phyloP scores from a whole-genome alignment of 2,888 invertebrate genomes.

The Pterostichus madidus region DNA sequence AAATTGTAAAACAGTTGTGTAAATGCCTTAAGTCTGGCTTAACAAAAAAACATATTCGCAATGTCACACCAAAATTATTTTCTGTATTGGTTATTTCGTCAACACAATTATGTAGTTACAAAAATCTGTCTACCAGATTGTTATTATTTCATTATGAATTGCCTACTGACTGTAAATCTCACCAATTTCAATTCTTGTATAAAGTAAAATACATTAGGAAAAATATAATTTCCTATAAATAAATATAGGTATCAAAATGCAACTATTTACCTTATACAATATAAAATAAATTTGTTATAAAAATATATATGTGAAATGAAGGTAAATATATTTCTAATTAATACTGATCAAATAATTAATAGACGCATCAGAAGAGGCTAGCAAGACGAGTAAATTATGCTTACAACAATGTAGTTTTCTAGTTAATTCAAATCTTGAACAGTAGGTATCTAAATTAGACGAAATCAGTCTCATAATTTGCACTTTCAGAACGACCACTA shows the following conservation, averaged over 20 bases:
- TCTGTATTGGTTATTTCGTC: constrained; percentile 11
- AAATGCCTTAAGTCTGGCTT: constrained; percentile 27
- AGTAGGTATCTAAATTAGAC: constrained; percentile 58
- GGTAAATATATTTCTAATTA: constrained; percentile 17
- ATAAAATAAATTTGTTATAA: constrained; percentile 46
- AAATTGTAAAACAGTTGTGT: constrained; percentile 60
- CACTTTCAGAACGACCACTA: constrained; percentile 62
- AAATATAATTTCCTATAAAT: constrained; percentile 38
- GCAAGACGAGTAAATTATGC: constrained; percentile 31
- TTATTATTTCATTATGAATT: constrained; percentile 18
- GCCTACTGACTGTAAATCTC: constrained; percentile 44
- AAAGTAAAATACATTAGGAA: constrained; percentile 37
- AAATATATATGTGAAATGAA: constrained; percentile 38
- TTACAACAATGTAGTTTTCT: constrained; percentile 35
- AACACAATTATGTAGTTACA: constrained; percentile 14
- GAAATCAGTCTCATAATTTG: constrained; percentile 65
- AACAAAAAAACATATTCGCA: constrained; percentile 42
- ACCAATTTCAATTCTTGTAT: constrained; percentile 39
- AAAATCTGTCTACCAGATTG: constrained; percentile 12
- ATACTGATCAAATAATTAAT: constrained; percentile 10
- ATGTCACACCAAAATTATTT: constrained; percentile 1
- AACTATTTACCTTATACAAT: constrained; percentile 33
- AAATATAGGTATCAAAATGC: constrained; percentile 34
- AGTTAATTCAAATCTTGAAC: constrained; percentile 29
- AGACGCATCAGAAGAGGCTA: constrained; percentile 34